These are phyloP conservation scores for Dynastes maya DNA, from an alignment of 2,888 invertebrate genomes.

Conservation along the genomic window DNA sequence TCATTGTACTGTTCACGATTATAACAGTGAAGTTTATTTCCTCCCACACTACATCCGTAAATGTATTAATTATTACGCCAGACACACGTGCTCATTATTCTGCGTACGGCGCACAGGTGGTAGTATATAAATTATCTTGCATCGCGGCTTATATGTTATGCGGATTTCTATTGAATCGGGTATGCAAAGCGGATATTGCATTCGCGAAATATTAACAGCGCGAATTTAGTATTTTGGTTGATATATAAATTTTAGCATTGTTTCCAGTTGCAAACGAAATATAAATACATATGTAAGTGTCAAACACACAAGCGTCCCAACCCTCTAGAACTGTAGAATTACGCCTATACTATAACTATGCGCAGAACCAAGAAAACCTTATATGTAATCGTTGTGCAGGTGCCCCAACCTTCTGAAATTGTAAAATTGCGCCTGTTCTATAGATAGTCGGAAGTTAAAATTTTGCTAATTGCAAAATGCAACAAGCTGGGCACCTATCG, in stretches of 20 bases:
- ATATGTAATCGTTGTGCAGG: too few species aligned
- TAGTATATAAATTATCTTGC: slow-evolving; percentile 56
- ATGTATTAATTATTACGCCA: slow-evolving; percentile 61
- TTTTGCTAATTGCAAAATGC: too few species aligned
- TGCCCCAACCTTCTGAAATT: too few species aligned
- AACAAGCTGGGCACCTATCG: too few species aligned
- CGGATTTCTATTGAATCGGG: slow-evolving; percentile 46
- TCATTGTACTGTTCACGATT: too few species aligned
- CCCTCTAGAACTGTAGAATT: too few species aligned
- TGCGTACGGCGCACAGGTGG: slow-evolving; percentile 57
- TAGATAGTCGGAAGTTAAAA: too few species aligned
- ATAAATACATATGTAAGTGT: too few species aligned
- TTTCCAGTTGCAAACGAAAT: neutral
- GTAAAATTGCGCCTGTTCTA: too few species aligned
- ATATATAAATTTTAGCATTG: slow-evolving; percentile 13
- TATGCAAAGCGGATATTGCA: slow-evolving; percentile 35
- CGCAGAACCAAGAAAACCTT: too few species aligned
- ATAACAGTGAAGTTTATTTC: slow-evolving; percentile 21
- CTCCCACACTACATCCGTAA: slow-evolving; percentile 54
- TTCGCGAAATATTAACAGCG: slow-evolving; percentile 24
- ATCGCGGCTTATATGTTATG: slow-evolving; percentile 34
- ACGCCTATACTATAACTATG: too few species aligned
- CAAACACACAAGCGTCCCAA: too few species aligned
- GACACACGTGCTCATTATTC: slow-evolving; percentile 59
- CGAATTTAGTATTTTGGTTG: slow-evolving; percentile 14